Percentiles rank a stretch among this genome's conserved stretches.
Evolutionary conservation across 2,888 invertebrate genomes (phyloP).

Genomic region (Euzetes globulus): DNA sequence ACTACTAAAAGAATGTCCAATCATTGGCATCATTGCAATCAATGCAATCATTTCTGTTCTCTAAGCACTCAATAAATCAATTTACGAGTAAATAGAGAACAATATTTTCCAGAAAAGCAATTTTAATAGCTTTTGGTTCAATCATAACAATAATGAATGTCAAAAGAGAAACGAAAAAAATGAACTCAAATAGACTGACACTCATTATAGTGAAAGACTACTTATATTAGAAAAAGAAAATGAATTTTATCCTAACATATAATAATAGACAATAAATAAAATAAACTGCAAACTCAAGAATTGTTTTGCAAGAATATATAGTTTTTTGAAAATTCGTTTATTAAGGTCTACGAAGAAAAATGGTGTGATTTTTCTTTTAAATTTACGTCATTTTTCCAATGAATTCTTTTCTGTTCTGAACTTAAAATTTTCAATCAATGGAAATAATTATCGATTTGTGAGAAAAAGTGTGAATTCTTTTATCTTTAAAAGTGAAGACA

Average conservation of each 20-base stretch:
- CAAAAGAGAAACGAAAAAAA: not conserved
- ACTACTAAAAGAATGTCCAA: not conserved
- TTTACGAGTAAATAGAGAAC: not conserved
- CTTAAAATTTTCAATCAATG: no score
- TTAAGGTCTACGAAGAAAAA: no score
- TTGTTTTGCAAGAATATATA: no score
- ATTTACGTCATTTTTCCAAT: no score
- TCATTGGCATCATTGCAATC: not conserved
- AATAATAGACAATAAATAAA: no score
- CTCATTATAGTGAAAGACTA: not conserved
- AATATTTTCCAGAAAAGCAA: not conserved
- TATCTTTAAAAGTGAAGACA: not conserved
- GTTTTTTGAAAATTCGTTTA: no score
- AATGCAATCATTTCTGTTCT: not conserved
- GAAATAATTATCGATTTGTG: not conserved
- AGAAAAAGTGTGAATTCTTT: not conserved
- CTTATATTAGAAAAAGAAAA: not conserved
- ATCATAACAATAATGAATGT: conserved; percentile 1
- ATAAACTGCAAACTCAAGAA: no score
- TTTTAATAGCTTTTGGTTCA: not conserved
- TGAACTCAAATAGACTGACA: not conserved
- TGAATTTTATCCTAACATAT: no score
- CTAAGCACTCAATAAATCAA: conserved; percentile 9
- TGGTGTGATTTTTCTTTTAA: no score
- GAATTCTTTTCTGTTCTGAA: no score